Evolutionary conservation across 2,797 vertebrate species (phyloP).

Genomic region (Peromyscus melanophrys): DNA sequence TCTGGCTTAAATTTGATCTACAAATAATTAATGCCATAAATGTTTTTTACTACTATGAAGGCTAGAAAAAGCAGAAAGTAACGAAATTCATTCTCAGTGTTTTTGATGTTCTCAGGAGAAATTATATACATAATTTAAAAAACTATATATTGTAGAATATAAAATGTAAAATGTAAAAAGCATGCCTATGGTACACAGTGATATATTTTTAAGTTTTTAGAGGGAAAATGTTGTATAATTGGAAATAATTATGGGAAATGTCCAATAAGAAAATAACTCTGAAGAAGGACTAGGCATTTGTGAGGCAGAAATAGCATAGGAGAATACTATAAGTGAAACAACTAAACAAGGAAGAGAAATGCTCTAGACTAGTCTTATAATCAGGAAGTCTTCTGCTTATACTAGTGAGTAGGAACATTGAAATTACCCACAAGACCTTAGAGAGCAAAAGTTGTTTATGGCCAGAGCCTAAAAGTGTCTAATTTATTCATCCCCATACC

Average conservation of each 20-base stretch:
- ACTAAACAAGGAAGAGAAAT: not conserved
- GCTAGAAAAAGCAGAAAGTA: not conserved
- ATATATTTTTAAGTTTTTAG: not conserved
- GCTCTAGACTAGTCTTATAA: not conserved
- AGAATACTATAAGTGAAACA: not conserved
- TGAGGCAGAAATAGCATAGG: not conserved
- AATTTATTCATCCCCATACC: not conserved
- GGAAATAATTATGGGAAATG: not conserved
- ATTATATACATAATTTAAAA: not conserved
- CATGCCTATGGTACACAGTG: not conserved
- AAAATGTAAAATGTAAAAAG: not conserved
- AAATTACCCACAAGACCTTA: not conserved
- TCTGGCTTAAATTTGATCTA: slow-evolving; percentile 15
- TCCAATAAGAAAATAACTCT: not conserved
- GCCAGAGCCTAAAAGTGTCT: not conserved
- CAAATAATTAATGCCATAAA: slow-evolving; percentile 13
- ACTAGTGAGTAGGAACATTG: not conserved
- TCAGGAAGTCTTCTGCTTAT: not conserved
- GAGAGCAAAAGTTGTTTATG: not conserved
- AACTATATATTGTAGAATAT: not conserved
- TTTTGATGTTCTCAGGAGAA: not conserved
- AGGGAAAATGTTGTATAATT: not conserved
- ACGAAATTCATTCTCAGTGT: not conserved
- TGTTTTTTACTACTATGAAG: not conserved
- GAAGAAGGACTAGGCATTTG: not conserved